phyloP scores from a whole-genome alignment of 2,113 vertebrate genomes.

The Dasyprocta punctata region DNA sequence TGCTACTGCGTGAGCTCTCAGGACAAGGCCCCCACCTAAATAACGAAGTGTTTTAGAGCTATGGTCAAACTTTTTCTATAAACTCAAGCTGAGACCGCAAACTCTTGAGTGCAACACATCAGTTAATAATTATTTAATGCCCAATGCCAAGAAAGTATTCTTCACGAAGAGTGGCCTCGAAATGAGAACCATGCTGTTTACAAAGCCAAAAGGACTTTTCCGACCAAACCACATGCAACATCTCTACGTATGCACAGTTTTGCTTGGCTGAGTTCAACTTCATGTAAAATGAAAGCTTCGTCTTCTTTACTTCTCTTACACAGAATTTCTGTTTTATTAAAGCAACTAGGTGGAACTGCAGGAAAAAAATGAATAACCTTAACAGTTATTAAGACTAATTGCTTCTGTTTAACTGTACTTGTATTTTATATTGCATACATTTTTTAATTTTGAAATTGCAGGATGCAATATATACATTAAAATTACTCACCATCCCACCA shows the following conservation, averaged over 20 bases:
- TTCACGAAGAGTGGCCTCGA: conserved; percentile 15
- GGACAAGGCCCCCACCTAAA: background rate
- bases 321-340: background rate
- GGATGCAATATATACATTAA: background rate
- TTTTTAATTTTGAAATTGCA: background rate
- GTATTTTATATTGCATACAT: background rate
- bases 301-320: background rate
- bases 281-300: background rate
- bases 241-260: too few relatives aligned
- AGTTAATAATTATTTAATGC: background rate
- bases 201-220: background rate
- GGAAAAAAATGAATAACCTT: background rate
- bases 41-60: conserved; percentile 23
- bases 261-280: background rate
- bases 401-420: background rate
- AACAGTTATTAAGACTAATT: background rate
- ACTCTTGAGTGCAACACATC: background rate
- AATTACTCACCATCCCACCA: background rate
- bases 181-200: background rate
- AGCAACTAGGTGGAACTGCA: background rate
- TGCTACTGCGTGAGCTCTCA: background rate
- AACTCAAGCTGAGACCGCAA: background rate
- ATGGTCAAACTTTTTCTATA: background rate
- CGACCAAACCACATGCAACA: background rate
- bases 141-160: conserved; percentile 1